Conservation (phyloP, 2,113 vertebrate genomes). For the Anoura caudifer region DNA sequence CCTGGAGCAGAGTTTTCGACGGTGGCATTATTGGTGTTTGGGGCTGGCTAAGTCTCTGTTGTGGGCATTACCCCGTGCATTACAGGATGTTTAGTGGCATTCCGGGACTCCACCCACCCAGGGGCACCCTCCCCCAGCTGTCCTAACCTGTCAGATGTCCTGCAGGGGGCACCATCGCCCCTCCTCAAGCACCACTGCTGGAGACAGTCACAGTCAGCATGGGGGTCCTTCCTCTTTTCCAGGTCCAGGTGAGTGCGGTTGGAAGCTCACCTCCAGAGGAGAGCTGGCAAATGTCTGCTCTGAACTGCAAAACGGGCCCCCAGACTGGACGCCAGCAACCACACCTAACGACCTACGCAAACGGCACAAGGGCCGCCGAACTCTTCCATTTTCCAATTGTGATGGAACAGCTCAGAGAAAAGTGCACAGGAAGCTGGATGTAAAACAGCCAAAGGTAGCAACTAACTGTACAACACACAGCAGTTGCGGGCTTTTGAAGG, state of each 20-base stretch:
- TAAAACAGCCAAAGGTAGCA: not conserved
- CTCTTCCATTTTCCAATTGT: not conserved
- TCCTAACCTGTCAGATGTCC: not conserved
- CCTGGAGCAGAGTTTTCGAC: not conserved
- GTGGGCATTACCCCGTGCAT: not conserved
- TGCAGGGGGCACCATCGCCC: accelerated
- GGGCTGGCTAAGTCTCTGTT: not conserved
- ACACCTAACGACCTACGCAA: not conserved
- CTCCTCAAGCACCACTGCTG: too few species aligned
- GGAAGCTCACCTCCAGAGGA: not conserved
- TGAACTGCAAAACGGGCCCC: not conserved
- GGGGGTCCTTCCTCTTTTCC: not conserved
- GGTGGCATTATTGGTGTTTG: not conserved
- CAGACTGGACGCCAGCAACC: accelerated
- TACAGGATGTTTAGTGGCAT: not conserved
- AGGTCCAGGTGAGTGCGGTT: not conserved
- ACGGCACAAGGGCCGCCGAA: not conserved
- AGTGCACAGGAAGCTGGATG: not conserved
- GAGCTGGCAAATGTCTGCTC: not conserved
- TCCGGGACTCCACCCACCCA: not conserved
- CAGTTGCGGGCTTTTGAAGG: not conserved
- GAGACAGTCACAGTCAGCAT: accelerated
- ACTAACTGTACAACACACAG: not conserved
- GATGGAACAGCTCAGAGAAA: not conserved
- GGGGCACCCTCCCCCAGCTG: not conserved